These are phyloP conservation scores for Pelecanus crispus DNA, from an alignment of 2,113 vertebrate genomes.

Conservation along the genomic window DNA sequence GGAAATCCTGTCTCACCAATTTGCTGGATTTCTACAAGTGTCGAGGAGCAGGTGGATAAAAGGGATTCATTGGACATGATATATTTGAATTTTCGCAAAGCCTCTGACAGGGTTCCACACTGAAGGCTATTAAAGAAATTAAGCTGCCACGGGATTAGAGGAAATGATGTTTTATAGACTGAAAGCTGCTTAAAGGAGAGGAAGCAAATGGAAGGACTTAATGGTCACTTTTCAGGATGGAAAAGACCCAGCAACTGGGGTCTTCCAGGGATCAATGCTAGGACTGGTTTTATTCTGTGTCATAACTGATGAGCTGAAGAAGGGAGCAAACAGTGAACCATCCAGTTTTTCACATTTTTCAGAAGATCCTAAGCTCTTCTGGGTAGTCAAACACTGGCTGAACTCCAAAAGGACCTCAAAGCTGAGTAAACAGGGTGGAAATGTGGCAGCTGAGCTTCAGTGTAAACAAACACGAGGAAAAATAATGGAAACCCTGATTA, in stretches of 20 bases:
- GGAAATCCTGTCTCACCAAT: neutral
- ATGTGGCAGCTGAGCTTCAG: neutral
- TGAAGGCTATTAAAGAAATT: conserved; percentile 37
- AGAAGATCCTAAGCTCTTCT: neutral
- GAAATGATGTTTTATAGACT: neutral
- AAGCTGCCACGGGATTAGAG: conserved; percentile 24
- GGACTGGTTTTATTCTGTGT: neutral
- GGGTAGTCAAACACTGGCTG: neutral
- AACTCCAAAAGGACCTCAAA: neutral
- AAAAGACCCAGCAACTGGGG: neutral
- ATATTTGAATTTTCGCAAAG: conserved; percentile 37
- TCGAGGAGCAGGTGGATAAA: conserved; percentile 7
- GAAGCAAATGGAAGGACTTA: conserved; percentile 29
- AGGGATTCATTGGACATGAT: neutral
- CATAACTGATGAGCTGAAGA: neutral
- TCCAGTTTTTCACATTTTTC: neutral
- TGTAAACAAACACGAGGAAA: neutral
- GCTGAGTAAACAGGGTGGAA: conserved; percentile 1
- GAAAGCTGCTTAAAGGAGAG: conserved; percentile 34
- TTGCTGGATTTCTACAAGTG: neutral
- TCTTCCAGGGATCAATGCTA: accelerated
- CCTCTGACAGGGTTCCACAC: neutral
- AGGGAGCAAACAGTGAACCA: neutral
- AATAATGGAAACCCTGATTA: neutral
- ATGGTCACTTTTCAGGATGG: neutral